Percentiles rank a stretch among this genome's conserved stretches.
Conservation (phyloP, 2,797 vertebrate species). For the Pempheris klunzingeri region DNA sequence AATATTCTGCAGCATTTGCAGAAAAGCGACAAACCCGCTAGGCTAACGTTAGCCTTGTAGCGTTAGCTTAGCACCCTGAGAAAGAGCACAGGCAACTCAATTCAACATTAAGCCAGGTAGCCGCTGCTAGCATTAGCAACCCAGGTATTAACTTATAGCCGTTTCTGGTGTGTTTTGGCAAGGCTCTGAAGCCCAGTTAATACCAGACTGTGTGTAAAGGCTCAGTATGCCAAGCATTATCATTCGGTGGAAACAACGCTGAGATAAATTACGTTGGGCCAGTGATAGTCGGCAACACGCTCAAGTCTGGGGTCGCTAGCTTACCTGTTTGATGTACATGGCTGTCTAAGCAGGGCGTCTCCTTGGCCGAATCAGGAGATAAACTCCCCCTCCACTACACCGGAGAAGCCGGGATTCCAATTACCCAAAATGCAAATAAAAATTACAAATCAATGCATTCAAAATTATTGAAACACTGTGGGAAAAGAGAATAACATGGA, state of each 20-base stretch:
- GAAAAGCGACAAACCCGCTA: neutral
- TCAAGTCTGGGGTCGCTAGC: conserved; percentile 45
- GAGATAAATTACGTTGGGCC: neutral
- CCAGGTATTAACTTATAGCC: accelerated
- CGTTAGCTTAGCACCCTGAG: conserved; percentile 65
- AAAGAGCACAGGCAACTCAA: conserved; percentile 43
- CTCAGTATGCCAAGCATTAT: accelerated
- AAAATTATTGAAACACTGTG: conserved; percentile 58
- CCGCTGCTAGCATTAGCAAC: conserved; percentile 18
- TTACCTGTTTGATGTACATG: conserved; percentile 92
- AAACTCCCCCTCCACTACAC: conserved; percentile 66
- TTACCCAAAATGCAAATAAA: conserved; percentile 34
- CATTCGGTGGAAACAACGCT: neutral
- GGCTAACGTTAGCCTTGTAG: conserved; percentile 23
- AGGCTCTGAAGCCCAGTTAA: neutral
- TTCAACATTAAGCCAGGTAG: neutral
- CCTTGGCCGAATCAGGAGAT: conserved; percentile 55
- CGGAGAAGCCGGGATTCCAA: conserved; percentile 68
- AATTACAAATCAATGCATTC: conserved; percentile 51
- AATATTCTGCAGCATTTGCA: too few species aligned
- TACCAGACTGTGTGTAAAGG: accelerated
- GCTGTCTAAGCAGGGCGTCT: conserved; percentile 55
- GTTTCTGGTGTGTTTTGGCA: accelerated
- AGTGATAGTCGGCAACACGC: conserved; percentile 35
- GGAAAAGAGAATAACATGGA: conserved; percentile 82